Base-by-base conservation (phyloP, 2,888 invertebrate species). In the Eupithecia centaureata region DNA sequence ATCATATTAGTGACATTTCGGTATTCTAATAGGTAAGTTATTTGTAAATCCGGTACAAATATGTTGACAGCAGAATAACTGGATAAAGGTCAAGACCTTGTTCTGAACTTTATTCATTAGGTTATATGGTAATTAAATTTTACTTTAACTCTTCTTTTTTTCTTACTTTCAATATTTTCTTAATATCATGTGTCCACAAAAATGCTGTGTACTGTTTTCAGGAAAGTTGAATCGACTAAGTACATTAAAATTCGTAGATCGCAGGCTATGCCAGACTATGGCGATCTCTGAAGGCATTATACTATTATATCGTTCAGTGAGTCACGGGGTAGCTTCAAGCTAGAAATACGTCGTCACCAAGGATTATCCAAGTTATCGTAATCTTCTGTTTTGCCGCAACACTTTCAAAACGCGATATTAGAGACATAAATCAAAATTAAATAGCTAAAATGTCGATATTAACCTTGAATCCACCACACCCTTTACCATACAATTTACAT, bases 381-480 rank as follows among this genome's bases (percentile, higher is more conserved):
- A 47, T 47, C 22, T 47, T 22, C 18, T 8, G 18, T 0, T 42
- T 18, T 22, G n/a, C n/a, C 18, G 47, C 47, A 47, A 47, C 47
- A 47, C 47, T 22, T 22, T 22, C 22, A 47, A 47, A 18, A 42
- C 18, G 3, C 42, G 18, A 42, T 18, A 42, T n/a, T n/a, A n/a
- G n/a, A n/a, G n/a, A 18, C 18, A 18, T 42, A 1, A 42, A 42
- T 54, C 30, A 54, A 54, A 28, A 56, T 30, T 18, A 5, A 52
- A 52, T 12, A 22, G n/a, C 7, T 7, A 51, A 25, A 25, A 51
- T 51, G 5, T 27, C 27, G 13, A 27, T 47, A 62, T 56, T 68
- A 52, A 58, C 68, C 64, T 68, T 65, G 68, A 62, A 64, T 33
- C 30, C 25, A n/a, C 38, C 64, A 61, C 65, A 65, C 61, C 68